Evolutionary conservation across 2,113 vertebrate species (phyloP), one percentile per base, ranked within the genome.

Genomic region (Callithrix jacchus): DNA sequence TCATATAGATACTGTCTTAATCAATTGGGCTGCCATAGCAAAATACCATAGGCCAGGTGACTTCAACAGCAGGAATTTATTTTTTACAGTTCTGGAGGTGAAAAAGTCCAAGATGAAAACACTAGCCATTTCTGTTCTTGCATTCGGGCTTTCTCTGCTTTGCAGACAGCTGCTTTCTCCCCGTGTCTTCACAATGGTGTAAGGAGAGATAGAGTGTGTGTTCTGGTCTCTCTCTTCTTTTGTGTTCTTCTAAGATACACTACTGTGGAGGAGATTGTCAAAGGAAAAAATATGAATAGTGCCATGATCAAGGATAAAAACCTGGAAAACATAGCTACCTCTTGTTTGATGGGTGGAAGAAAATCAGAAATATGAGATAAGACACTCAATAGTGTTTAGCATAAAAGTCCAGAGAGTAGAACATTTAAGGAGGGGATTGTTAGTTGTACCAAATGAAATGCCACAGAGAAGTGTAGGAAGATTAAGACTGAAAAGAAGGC

Each of bases 371-470:
- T 66, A 73, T 14, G 66, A 80, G 58, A 68, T 80, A 74, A 30
- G n/a, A 73, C 45, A 81, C 32, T 64, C 45, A 58, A 52, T 71
- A 66, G 5, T 77, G 32, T 91, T 37, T 68, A 61, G 40, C 52
- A 70, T 76, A 58, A 71, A 70, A 93, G n/a, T 42, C 76, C 30
- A 70, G 42, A 91, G 37, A 93, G 30, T 79, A 87, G 56, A 76
- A 18, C 35, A 80, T 92, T 80, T 92, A 52, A 90, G 47, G 56
- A 89, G 49, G 16, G n/a, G 13, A 71, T 61, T 93, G 49, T 83
- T 58, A 76, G 0, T 89, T 89, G 66, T 86, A 56, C 80, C 74
- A 86, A 93, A 58, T 82, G 54, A 95, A 93, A 74, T 85, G 73
- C 42, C 54, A 56, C 42, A 70, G 49, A 92, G 89, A 73, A 25